These are phyloP conservation scores for Heliothis subflexa DNA, from an alignment of 1,140 invertebrate species.

Conservation along the genomic window DNA sequence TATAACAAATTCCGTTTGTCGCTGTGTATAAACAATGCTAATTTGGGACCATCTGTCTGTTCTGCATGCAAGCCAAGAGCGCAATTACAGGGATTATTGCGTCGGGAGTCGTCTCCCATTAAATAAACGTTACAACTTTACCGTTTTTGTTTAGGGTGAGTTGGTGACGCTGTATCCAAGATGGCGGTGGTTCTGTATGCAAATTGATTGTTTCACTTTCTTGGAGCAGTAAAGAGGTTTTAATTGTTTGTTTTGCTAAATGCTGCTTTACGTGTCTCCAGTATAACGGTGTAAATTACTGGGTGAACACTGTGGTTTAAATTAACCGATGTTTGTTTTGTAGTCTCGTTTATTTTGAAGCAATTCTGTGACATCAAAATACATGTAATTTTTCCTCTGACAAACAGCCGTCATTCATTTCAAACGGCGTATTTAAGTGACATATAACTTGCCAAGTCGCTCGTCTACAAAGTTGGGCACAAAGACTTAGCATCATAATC, in stretches of 20 bases:
- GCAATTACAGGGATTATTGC: constrained; percentile 77
- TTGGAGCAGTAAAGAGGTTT: constrained; percentile 28
- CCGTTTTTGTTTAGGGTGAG: constrained; percentile 59
- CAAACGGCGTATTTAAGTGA: neutral
- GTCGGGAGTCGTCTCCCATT: constrained; percentile 67
- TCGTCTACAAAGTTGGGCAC: constrained; percentile 27
- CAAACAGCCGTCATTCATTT: neutral
- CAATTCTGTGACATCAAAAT: too few relatives aligned
- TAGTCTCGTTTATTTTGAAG: too few relatives aligned
- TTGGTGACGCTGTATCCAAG: constrained; percentile 39
- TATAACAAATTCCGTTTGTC: constrained; percentile 56
- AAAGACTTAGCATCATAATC: constrained; percentile 40
- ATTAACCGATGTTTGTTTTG: too few relatives aligned
- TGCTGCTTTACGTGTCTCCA: neutral
- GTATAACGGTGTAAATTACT: neutral
- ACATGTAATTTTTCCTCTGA: neutral
- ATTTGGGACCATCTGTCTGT: constrained; percentile 63
- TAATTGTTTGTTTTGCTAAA: constrained; percentile 24
- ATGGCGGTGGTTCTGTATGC: constrained; percentile 25
- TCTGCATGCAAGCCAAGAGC: constrained; percentile 62
- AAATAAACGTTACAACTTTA: constrained; percentile 73
- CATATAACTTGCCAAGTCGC: neutral
- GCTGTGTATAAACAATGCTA: constrained; percentile 58
- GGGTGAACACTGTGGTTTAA: neutral
- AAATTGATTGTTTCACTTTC: constrained; percentile 40